Evolutionary conservation across 2,888 invertebrate genomes (phyloP), one percentile per base, ranked within the genome.

Genomic region (Zaprionus bogoriensis): DNA sequence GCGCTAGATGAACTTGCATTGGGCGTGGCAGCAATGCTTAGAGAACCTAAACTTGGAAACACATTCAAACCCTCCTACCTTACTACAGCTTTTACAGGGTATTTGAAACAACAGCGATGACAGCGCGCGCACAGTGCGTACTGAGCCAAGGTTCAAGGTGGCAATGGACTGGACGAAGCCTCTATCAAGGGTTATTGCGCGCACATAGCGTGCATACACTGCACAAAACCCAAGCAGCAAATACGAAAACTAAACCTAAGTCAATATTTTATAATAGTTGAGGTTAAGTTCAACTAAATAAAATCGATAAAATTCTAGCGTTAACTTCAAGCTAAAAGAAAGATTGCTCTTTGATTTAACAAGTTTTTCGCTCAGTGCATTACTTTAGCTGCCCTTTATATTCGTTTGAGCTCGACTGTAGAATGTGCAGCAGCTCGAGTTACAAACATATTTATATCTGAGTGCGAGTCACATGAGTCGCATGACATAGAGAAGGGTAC

Each of bases 91-190:
- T n/a, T n/a, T n/a, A 17, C 32, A 7, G 14, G 32, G 7, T 17
- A 32, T 32, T 32, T 3, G 4, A 58, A 66, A 71, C 72, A 66
- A 62, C 55, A 50, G 53, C 53, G 58, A 50, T 74, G 71, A 59
- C 75, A 70, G 59, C 32, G 32, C 14, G 32, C 17, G 32, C 58
- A 41, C n/a, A 41, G 59, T 46, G 45, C 70, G 64, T 70, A 74
- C 51, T 58, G 42, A 71, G 63, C 62, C 52, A 74, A 70, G 69
- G 69, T 74, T 74, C 69, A 53, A 74, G 63, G 48, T 70, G 70
- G 70, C 57, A 70, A 74, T 70, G 70, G 70, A 58, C 53, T 52
- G 55, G 45, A 68, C 63, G 38, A 48, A 25, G 51, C 32, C 51
- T 14, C 30, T 22, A 23, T 38, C 14, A 19, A 38, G 46, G 48